These are phyloP conservation scores for Crioceris asparagi DNA, from an alignment of 2,888 invertebrate genomes.

Conservation along the genomic window DNA sequence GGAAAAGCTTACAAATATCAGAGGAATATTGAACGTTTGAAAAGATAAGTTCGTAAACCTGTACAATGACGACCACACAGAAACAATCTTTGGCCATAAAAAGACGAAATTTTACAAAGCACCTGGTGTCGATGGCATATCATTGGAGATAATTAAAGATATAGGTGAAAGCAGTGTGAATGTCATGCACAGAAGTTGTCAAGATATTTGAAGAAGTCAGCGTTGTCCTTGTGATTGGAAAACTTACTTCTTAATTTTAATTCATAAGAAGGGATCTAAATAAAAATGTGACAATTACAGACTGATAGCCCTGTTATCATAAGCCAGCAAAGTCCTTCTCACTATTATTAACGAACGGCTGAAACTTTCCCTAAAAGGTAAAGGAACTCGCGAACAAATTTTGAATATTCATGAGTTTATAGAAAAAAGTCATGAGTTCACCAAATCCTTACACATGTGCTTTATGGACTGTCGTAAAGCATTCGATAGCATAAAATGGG, in stretches of 20 bases:
- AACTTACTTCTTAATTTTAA: background rate
- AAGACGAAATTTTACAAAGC: background rate
- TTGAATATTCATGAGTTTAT: background rate
- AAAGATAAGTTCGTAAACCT: background rate
- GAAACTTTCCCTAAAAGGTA: background rate
- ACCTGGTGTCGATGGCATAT: background rate
- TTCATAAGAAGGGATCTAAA: constrained; percentile 5
- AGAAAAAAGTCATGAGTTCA: constrained; percentile 1
- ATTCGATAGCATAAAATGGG: background rate
- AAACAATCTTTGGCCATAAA: background rate
- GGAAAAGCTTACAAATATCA: too few species aligned
- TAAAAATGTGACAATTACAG: constrained; percentile 4
- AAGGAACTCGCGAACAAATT: background rate
- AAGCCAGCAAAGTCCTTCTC: background rate
- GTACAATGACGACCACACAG: background rate
- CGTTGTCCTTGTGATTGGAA: background rate
- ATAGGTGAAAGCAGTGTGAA: background rate
- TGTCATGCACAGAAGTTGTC: background rate
- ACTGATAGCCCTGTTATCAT: constrained; percentile 1
- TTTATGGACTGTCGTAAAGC: background rate
- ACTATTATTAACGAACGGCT: constrained; percentile 1
- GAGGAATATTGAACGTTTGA: background rate
- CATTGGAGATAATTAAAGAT: background rate
- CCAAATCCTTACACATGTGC: background rate
- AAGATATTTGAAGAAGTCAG: background rate